Percentiles rank a stretch among this genome's conserved stretches.
Evolutionary conservation across 2,797 vertebrate species (phyloP).

Genomic region (Nothura maculosa): DNA sequence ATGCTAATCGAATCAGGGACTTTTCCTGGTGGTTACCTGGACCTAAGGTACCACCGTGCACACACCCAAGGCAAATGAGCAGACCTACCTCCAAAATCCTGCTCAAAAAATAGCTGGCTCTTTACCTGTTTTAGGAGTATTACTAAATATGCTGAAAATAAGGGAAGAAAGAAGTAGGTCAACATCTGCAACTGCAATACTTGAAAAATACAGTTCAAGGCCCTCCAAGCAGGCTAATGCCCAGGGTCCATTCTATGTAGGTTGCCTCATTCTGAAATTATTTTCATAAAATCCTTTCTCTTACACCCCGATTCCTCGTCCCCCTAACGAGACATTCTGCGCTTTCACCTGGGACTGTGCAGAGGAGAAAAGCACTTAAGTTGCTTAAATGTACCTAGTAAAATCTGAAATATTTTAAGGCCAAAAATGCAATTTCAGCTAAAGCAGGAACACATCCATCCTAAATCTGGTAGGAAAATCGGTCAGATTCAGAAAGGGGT

Average conservation of each 20-base stretch:
- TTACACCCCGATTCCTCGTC: neutral
- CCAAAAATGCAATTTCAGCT: conserved; percentile 27
- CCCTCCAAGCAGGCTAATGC: conserved; percentile 4
- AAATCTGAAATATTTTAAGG: conserved; percentile 2
- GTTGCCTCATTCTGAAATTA: neutral
- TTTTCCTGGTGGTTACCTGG: neutral
- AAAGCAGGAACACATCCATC: conserved; percentile 4
- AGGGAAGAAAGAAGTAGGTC: neutral
- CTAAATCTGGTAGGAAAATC: conserved; percentile 13
- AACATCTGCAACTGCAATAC: conserved; percentile 1
- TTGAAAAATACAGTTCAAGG: neutral
- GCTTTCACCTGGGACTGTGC: neutral
- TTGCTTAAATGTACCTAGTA: neutral
- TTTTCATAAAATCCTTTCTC: neutral
- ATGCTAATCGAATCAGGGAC: neutral
- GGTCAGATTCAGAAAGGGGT: neutral
- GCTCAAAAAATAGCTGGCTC: neutral
- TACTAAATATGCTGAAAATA: neutral
- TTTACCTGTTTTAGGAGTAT: neutral
- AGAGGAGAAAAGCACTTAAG: neutral
- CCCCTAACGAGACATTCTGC: neutral
- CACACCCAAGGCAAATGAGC: neutral
- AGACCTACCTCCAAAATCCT: neutral
- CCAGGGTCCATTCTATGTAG: neutral
- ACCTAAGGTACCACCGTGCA: neutral